Evolutionary conservation across 2,888 invertebrate species (phyloP), one percentile per base, ranked within the genome.

Genomic region (Listrodromus nycthemerus): DNA sequence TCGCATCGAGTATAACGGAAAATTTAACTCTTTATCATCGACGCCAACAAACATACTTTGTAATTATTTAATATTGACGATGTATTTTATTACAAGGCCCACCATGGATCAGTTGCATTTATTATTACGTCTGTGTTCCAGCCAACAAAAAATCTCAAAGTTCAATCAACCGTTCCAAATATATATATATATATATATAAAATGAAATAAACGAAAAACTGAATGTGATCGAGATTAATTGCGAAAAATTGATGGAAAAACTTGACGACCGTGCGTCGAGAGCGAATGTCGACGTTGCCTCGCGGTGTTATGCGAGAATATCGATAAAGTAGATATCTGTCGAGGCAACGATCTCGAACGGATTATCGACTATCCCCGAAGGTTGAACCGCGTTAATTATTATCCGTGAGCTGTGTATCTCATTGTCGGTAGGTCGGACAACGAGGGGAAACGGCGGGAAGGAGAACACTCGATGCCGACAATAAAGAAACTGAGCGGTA

Each of bases 161-260:
- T 76, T 67, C 41, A 50, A 55, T 52, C 55, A 55, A 45, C 30
- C 41, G 41, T 55, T 24, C 1, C 24, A 55, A 55, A 45, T 45
- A 45, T 45, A 45, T 37, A 37, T 30, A 30, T 1, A 30, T 4
- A 50, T 3, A 75, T 37, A 30, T n/a, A 37, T 0, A 52, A 55
- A 66, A 52, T 5, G 52, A 41, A 66, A 24, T 76, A 66, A 41
- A 67, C 67, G 24, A 19, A 76, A 66, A 76, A 27, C 67, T 24
- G 41, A 76, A 27, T 55, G 13, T 41, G 1, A 67, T 5, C 21
- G 21, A 19, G 33, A 19, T 13, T 52, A 52, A 21, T 52, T 67
- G 27, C 58, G 30, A 67, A 67, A 13, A 55, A 52, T 30, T 55
- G 19, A n/a, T 13, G 19, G 19, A 41, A 41, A 30, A 55, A 45